Percentiles rank a stretch among this genome's conserved stretches.
These are phyloP conservation scores for Linnaemya tessellans DNA, from an alignment of 2,888 invertebrate genomes.

Conservation along the genomic window DNA sequence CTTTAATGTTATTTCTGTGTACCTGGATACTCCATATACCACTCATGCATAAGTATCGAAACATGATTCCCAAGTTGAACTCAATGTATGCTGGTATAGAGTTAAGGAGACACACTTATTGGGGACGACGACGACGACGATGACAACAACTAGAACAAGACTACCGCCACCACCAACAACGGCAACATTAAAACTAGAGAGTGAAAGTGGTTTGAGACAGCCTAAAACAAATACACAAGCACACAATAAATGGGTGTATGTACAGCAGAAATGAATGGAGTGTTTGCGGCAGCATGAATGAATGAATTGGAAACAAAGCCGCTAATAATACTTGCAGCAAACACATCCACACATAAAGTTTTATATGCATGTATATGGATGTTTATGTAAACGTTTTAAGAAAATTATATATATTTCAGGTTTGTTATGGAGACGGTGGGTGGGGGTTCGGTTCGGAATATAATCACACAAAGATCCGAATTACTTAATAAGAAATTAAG, in stretches of 20 bases:
- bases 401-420: slow-evolving; percentile 22
- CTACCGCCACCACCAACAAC: slow-evolving; percentile 14
- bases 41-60: slow-evolving; percentile 37
- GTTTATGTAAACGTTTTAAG: slow-evolving; percentile 6
- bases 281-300: slow-evolving; percentile 33
- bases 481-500: slow-evolving; percentile 17
- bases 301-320: slow-evolving; percentile 46
- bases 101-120: slow-evolving; percentile 46
- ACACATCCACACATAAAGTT: neutral
- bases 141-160: slow-evolving; percentile 1
- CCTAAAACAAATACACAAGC: slow-evolving; percentile 15
- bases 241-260: neutral
- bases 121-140: slow-evolving; percentile 14
- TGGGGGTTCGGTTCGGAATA: neutral
- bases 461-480: neutral
- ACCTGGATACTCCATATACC: slow-evolving; percentile 19
- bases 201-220: slow-evolving; percentile 65
- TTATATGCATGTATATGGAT: neutral
- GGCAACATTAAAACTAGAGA: slow-evolving; percentile 48
- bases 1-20: slow-evolving; percentile 19
- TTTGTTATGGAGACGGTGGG: neutral
- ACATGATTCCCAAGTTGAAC: slow-evolving; percentile 58
- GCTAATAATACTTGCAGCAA: slow-evolving; percentile 9
- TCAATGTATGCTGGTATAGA: slow-evolving; percentile 39
- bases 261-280: slow-evolving; percentile 22